These are phyloP conservation scores for Norana najaformis DNA, from an alignment of 2,888 invertebrate genomes.

Conservation along the genomic window DNA sequence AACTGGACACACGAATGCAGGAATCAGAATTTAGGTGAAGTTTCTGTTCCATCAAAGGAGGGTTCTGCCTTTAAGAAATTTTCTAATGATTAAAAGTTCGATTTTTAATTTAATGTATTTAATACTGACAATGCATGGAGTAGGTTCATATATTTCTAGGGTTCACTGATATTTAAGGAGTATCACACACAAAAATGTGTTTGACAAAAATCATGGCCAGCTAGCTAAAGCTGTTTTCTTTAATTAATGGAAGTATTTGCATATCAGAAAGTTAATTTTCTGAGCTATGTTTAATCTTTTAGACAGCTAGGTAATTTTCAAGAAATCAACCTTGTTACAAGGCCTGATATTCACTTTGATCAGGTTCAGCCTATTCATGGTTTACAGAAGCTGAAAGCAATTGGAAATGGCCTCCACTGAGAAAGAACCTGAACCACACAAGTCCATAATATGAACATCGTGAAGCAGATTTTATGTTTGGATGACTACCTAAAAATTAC, in stretches of 20 bases:
- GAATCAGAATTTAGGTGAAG: slow-evolving; percentile 4
- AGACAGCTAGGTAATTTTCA: no score
- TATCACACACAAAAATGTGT: no score
- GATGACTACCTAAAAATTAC: not conserved
- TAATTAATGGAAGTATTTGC: not conserved
- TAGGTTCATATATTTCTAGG: not conserved
- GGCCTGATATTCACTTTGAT: no score
- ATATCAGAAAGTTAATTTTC: no score
- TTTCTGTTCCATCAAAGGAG: slow-evolving; percentile 4
- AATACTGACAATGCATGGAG: not conserved
- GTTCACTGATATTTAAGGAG: not conserved
- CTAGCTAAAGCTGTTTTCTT: not conserved
- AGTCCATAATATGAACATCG: no score
- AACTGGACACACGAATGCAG: not conserved
- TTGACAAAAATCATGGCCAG: not conserved
- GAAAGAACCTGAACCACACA: no score
- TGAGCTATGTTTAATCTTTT: no score
- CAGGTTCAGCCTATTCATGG: no score
- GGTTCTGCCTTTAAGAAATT: slow-evolving; percentile 23
- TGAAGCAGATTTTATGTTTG: not conserved
- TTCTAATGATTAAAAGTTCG: slow-evolving; percentile 31
- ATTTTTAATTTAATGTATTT: not conserved
- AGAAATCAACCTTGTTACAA: no score
- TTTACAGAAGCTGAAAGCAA: no score
- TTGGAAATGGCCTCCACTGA: no score